phyloP scores from a whole-genome alignment of 2,888 invertebrate genomes.

The Xestobium rufovillosum region DNA sequence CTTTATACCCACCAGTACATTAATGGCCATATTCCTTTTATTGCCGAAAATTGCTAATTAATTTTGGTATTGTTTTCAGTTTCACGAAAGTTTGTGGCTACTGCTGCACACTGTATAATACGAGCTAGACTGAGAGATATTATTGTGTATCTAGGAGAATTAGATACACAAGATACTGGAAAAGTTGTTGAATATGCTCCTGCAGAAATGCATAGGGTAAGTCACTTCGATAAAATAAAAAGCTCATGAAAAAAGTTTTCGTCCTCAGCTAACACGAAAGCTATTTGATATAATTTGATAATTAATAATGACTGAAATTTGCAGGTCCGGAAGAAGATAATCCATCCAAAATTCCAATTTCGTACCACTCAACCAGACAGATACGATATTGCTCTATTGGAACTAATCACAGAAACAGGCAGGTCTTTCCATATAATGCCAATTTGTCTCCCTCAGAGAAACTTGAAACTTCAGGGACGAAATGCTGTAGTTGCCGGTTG shows the following conservation, averaged over 20 bases:
- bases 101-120: slow-evolving; percentile 78
- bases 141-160: slow-evolving; percentile 69
- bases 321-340: slow-evolving; percentile 61
- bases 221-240: slow-evolving; percentile 13
- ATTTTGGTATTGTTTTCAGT: slow-evolving; percentile 46
- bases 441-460: slow-evolving; percentile 61
- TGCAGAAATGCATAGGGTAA: slow-evolving; percentile 53
- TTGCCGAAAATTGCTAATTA: too few species aligned
- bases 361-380: slow-evolving; percentile 77
- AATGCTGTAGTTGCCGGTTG: slow-evolving; percentile 70
- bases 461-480: slow-evolving; percentile 46
- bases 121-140: slow-evolving; percentile 66
- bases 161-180: slow-evolving; percentile 68
- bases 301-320: too few species aligned
- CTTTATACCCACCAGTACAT: too few species aligned
- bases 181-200: slow-evolving; percentile 54
- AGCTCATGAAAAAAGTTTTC: not conserved
- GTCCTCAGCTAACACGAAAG: too few species aligned
- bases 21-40: too few species aligned
- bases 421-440: slow-evolving; percentile 59
- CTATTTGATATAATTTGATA: too few species aligned
- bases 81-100: slow-evolving; percentile 65
- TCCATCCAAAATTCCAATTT: slow-evolving; percentile 75
- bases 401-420: slow-evolving; percentile 58
- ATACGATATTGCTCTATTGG: slow-evolving; percentile 68